Evolutionary conservation across 2,888 invertebrate species (phyloP).

Genomic region (Noctua comes): DNA sequence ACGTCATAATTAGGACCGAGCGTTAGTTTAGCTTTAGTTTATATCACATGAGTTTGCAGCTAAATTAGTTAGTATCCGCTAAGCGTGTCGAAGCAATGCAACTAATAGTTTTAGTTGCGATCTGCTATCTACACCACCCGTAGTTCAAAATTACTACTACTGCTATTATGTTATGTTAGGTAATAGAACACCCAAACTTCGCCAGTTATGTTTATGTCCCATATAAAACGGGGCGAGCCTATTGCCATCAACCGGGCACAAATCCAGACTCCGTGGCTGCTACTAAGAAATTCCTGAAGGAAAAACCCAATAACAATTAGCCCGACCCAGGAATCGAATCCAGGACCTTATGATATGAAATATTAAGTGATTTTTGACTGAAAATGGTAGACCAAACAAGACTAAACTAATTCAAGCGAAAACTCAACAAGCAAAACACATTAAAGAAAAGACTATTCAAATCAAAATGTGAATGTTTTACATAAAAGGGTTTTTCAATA

Average conservation of each 20-base stretch:
- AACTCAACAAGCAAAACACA: slow-evolving; percentile 14
- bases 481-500: slow-evolving; percentile 35
- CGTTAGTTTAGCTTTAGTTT: slow-evolving; percentile 40
- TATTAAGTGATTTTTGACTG: no score
- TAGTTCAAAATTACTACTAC: neutral
- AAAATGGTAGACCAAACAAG: no score
- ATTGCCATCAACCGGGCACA: no score
- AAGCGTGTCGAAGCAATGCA: slow-evolving; percentile 15
- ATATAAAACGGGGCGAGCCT: no score
- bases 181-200: no score
- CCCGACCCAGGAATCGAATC: no score
- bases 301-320: no score
- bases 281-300: no score
- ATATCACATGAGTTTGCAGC: slow-evolving; percentile 19
- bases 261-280: no score
- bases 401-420: slow-evolving; percentile 5
- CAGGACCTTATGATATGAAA: neutral
- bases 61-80: slow-evolving; percentile 32
- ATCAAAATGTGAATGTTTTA: slow-evolving; percentile 31
- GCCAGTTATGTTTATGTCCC: no score
- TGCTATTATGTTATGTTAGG: neutral
- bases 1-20: slow-evolving; percentile 41
- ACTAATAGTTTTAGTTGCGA: slow-evolving; percentile 27
- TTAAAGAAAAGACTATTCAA: slow-evolving; percentile 15
- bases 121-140: neutral